A percentile compares a stretch with the other conserved stretches of the same genome.
Conservation (phyloP, 2,888 invertebrate species). For the Tetragonula carbonaria region DNA sequence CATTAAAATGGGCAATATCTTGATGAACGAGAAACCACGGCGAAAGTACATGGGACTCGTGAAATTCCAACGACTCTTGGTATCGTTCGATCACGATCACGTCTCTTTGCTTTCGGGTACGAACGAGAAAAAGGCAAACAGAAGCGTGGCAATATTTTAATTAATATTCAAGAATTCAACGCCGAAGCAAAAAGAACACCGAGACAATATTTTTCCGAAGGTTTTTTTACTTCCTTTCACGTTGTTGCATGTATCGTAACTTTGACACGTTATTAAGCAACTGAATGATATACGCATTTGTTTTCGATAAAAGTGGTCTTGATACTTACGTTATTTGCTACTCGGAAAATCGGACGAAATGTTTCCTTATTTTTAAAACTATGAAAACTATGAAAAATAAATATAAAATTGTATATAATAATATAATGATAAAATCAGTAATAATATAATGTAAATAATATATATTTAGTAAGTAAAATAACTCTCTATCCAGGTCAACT, state of each 20-base stretch:
- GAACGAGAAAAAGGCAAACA: not conserved
- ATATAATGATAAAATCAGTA: too few relatives aligned
- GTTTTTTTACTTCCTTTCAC: not conserved
- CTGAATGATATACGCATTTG: not conserved
- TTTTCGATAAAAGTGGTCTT: not conserved
- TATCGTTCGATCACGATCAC: slow-evolving; percentile 38
- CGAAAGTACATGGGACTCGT: slow-evolving; percentile 22
- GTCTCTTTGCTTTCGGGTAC: not conserved
- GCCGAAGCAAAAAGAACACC: not conserved
- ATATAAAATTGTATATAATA: too few relatives aligned
- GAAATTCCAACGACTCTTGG: slow-evolving; percentile 14
- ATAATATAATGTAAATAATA: too few relatives aligned
- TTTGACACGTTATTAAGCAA: not conserved
- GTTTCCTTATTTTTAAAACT: too few relatives aligned
- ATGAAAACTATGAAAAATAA: too few relatives aligned
- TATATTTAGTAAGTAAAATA: not conserved
- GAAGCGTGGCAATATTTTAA: slow-evolving; percentile 13
- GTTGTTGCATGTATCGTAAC: not conserved
- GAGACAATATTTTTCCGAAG: not conserved
- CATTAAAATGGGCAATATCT: slow-evolving; percentile 46
- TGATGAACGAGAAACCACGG: slow-evolving; percentile 11
- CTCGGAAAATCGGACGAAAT: not conserved
- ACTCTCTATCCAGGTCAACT: not conserved
- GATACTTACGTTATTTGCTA: not conserved
- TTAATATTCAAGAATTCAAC: slow-evolving; percentile 1